Evolutionary conservation across 2,113 vertebrate species (phyloP).

Genomic region (Anguilla rostrata): DNA sequence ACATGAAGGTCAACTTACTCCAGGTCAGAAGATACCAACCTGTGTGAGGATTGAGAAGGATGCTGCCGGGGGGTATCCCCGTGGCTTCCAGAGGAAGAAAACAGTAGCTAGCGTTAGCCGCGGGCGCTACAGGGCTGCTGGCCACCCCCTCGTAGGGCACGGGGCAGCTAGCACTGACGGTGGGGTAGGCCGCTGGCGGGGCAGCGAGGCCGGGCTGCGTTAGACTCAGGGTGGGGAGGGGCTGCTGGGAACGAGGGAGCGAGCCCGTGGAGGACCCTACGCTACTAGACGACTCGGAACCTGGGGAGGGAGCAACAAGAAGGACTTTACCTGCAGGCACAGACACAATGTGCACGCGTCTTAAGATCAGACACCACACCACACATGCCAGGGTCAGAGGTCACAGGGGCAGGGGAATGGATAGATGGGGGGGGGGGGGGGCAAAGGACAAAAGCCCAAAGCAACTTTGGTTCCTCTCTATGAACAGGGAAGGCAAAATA

Average conservation of each 20-base stretch:
- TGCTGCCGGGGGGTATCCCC: slow-evolving; percentile 86
- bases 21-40: slow-evolving; percentile 75
- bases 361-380: background rate
- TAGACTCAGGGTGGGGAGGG: slow-evolving; percentile 78
- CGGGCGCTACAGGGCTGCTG: slow-evolving; percentile 74
- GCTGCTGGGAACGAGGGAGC: slow-evolving; percentile 84
- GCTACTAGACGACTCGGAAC: slow-evolving; percentile 93
- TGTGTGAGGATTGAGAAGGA: slow-evolving; percentile 91
- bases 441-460: background rate
- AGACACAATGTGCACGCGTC: slow-evolving; percentile 22
- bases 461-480: background rate
- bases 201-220: slow-evolving; percentile 79
- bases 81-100: slow-evolving; percentile 88
- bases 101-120: slow-evolving; percentile 85
- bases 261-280: slow-evolving; percentile 90
- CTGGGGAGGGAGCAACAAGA: slow-evolving; percentile 77
- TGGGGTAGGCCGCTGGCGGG: slow-evolving; percentile 64
- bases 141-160: slow-evolving; percentile 82
- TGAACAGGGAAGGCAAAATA: background rate
- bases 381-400: slow-evolving; percentile 19
- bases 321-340: slow-evolving; percentile 69
- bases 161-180: slow-evolving; percentile 81
- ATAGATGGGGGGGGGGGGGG: background rate
- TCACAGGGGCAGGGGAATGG: background rate
- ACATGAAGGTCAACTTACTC: background rate